phyloP scores from a whole-genome alignment of 2,113 vertebrate species.

The Jaculus jaculus region DNA sequence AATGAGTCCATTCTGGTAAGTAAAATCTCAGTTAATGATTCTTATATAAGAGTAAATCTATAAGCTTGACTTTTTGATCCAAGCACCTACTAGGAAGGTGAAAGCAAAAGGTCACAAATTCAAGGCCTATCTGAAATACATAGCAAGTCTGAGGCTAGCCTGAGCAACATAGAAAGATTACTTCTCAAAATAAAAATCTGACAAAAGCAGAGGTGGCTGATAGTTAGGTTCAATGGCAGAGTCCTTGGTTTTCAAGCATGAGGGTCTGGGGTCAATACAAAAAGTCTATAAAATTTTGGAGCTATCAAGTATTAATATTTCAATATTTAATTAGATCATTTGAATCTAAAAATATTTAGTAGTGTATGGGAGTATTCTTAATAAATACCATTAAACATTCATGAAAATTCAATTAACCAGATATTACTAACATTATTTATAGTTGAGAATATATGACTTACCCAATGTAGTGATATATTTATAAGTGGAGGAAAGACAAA shows the following conservation, averaged over 20 bases:
- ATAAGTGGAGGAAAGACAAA: not conserved
- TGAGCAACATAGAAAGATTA: not conserved
- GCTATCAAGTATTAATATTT: not conserved
- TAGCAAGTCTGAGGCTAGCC: not conserved
- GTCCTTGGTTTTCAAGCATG: not conserved
- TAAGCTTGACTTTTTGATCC: not conserved
- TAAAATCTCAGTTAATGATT: not conserved
- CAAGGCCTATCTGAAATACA: not conserved
- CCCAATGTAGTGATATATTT: not conserved
- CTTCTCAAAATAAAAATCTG: not conserved
- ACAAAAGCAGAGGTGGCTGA: not conserved
- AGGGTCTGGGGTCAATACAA: not conserved
- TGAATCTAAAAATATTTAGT: not conserved
- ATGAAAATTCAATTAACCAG: not conserved
- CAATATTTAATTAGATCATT: not conserved
- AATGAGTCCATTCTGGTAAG: not conserved
- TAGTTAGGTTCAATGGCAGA: not conserved
- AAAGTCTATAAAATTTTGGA: not conserved
- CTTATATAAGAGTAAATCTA: not conserved
- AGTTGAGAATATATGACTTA: not conserved
- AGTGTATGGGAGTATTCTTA: not conserved
- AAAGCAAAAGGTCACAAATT: not conserved
- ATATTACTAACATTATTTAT: conserved; percentile 6
- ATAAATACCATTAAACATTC: not conserved
- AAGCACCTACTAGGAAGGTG: not conserved